Base-by-base conservation (phyloP, 2,113 vertebrate species). In the Plotosus lineatus region DNA sequence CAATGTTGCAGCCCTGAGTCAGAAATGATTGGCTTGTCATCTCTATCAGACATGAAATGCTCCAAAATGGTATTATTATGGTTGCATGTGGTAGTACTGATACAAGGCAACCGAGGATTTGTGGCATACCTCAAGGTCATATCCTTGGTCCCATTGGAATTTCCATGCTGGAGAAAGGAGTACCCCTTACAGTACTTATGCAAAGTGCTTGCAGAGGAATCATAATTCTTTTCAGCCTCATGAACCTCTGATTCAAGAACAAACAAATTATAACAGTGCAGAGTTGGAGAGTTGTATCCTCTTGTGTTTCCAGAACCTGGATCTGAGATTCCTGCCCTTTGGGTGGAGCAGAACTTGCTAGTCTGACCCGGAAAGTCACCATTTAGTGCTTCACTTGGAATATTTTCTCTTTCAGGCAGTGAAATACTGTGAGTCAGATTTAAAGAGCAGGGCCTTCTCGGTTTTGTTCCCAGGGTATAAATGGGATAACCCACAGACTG, bases 81-180 rank as follows among this genome's bases (percentile, higher is more conserved):
- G 85, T 85, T 65, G 91, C 92, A 12, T 88, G 91, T 74, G 88
- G 89, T 56, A 11, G n/a, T 71, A 42, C 77, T 72, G 21, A 63
- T 85, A 31, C 51, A 46, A n/a, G 15, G 31, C 2, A 88, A 90
- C 81, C 92, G 91, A 50, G 90, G 72, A 14, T 85, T 76, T 48
- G 90, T 87, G 0, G 91, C 85, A 8, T 90, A 89, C 23, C 89
- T 83, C 82, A 89, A 69, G 48, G 91, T 92, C 0, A 93, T 83
- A 46, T 80, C 78, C 12, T 38, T 33, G 1, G 90, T 86, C 89
- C 88, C 90, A 33, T 94, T 90, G 8, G 92, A 88, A 75, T 89
- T 92, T 31, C 91, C 89, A 53, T 97, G 95, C 83, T 98, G 89
- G 73, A 94, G 94, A 87, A 99, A 97, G 78, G 96, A 96, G 1